Evolutionary conservation across 2,888 invertebrate genomes (phyloP), one percentile per base, ranked within the genome.

Genomic region (Nineta flava): DNA sequence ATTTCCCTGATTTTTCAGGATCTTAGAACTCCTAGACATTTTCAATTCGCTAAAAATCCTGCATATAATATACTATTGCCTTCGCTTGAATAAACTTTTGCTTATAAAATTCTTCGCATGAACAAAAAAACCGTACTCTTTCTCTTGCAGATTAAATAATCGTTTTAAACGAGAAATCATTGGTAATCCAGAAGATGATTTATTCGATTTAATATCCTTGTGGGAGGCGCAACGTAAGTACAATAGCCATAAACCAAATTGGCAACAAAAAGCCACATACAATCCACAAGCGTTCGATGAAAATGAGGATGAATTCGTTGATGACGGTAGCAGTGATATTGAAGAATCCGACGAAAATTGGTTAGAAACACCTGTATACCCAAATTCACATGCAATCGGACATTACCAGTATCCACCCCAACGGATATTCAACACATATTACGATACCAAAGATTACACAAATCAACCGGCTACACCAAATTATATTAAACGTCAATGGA

Each of bases 91-190:
- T 26, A 26, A 7, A 26, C 26, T 26, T 2, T 26, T 26, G 26
- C 26, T 26, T 26, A 26, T 26, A 26, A 26, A 26, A 26, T 26
- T 26, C 26, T 26, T 26, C 26, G 26, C 26, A 26, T 6, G 26
- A 26, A 26, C 26, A 26, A 26, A 26, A 2, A 3, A 26, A 26
- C 26, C 7, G n/a, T n/a, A n/a, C n/a, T n/a, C n/a, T 26, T 26
- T 26, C 26, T 26, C 26, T 61, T 59, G 9, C 54, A 65, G 65
- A 53, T 56, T 61, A 21, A 59, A 61, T 26, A 61, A 55, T 32
- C 71, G 78, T 48, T 71, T 72, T 56, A 79, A 78, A 62, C 67
- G 77, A 52, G 76, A 77, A 57, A 72, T 75, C 35, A 76, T 76
- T 38, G 65, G 78, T 42, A 75, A 75, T 54, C 76, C 77, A 1